Conservation (phyloP, 2,797 vertebrate genomes). For the Sylvilagus floridanus region DNA sequence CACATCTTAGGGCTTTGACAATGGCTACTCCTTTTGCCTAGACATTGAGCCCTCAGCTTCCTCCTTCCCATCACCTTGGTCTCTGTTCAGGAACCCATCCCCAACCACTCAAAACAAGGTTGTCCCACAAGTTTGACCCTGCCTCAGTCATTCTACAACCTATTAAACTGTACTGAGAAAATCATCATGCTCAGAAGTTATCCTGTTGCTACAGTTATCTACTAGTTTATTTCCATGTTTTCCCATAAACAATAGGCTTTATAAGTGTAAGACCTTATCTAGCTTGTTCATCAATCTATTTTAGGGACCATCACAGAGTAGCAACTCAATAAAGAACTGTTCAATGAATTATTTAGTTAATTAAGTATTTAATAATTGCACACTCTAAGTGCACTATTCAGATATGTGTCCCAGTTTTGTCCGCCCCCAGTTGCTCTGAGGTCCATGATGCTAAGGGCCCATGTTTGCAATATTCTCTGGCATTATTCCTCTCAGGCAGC, state of each 20-base stretch:
- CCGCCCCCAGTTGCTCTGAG: not conserved
- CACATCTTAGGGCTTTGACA: not conserved
- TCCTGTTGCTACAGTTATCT: not conserved
- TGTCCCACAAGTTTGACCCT: not conserved
- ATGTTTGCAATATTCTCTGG: not conserved
- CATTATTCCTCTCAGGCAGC: not conserved
- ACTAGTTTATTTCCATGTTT: slow-evolving; percentile 28
- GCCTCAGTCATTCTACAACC: not conserved
- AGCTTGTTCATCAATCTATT: not conserved
- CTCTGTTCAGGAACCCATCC: not conserved
- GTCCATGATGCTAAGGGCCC: not conserved
- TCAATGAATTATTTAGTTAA: not conserved
- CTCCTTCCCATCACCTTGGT: not conserved
- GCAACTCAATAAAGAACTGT: not conserved
- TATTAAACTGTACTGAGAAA: not conserved
- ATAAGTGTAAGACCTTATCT: not conserved
- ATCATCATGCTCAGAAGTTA: not conserved
- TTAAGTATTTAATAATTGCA: not conserved
- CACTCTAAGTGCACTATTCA: not conserved
- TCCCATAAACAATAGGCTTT: not conserved
- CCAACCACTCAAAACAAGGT: not conserved
- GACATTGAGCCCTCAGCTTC: not conserved
- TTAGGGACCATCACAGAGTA: not conserved
- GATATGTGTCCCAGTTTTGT: no score
- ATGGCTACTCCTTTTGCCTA: not conserved